These are phyloP conservation scores for Varanus komodoensis DNA, from an alignment of 2,113 vertebrate species.

Conservation along the genomic window DNA sequence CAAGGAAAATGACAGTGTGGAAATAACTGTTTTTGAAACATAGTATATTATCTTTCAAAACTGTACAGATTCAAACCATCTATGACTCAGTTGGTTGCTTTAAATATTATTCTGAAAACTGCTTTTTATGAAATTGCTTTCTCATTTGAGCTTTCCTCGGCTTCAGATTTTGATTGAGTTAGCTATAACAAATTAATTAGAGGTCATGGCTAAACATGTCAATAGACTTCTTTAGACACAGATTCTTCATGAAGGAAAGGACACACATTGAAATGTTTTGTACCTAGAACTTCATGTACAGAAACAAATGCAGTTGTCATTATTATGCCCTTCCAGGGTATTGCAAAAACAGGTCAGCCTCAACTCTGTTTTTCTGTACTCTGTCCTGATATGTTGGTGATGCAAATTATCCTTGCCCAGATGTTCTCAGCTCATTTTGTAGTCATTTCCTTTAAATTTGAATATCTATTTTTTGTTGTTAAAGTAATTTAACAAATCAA, in stretches of 20 bases:
- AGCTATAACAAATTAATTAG: neutral
- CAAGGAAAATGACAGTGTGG: neutral
- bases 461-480: constrained; percentile 54
- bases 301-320: neutral
- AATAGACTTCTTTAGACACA: neutral
- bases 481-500: constrained; percentile 37
- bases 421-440: constrained; percentile 43
- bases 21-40: neutral
- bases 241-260: constrained; percentile 2
- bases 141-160: neutral
- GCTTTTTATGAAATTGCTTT: neutral
- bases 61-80: neutral
- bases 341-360: neutral
- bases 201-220: neutral
- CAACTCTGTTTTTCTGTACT: neutral
- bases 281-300: neutral
- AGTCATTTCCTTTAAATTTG: constrained; percentile 16
- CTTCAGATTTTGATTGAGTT: neutral
- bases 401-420: constrained; percentile 31
- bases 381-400: neutral
- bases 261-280: neutral
- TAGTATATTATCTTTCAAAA: constrained; percentile 1
- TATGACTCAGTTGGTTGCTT: constrained; percentile 12
- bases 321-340: constrained; percentile 19
- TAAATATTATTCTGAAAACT: neutral